Evolutionary conservation across 2,888 invertebrate genomes (phyloP), one percentile per base, ranked within the genome.

Genomic region (Diaphora mendica): DNA sequence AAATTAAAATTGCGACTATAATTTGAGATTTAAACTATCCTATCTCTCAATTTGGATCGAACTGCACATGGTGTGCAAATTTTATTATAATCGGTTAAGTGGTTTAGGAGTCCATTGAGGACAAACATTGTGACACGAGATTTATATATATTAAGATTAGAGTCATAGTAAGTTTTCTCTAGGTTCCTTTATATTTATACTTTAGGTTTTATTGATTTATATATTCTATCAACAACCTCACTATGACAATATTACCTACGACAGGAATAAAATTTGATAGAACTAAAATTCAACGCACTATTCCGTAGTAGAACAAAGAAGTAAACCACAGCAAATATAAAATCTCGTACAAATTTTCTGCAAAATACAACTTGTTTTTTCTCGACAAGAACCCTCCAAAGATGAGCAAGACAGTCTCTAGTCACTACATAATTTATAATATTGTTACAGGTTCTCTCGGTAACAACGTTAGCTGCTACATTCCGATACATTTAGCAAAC

Each of bases 401-500:
- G 48, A 72, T 51, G 66, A 66, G 68, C 33, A 48, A 65, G 23
- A 13, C 39, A 23, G 35, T 65, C 48, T 62, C 42, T 55, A 64
- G 72, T 66, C 55, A 64, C 70, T 70, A 68, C 33, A 72, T 75
- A 75, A 75, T 75, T 75, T 75, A 75, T 75, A 72, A 64, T 70
- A 75, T 70, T 67, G 42, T 67, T 62, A 51, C 72, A 75, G 72
- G 62, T 75, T 70, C 64, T n/a, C 67, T 72, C 42, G 13, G 67
- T 75, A 75, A 72, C 70, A 70, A 75, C 68, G 75, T 75, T 75
- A 75, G 70, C 72, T 68, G 70, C 70, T 68, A 39, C 62, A 72
- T 75, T 75, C 75, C 75, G 70, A 75, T 72, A 75, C 75, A 75
- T 75, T 75, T 72, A 72, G 35, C 72, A 75, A 70, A 70, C 72